These are phyloP conservation scores for Acridotheres tristis DNA, from an alignment of 2,797 vertebrate genomes.

Conservation along the genomic window DNA sequence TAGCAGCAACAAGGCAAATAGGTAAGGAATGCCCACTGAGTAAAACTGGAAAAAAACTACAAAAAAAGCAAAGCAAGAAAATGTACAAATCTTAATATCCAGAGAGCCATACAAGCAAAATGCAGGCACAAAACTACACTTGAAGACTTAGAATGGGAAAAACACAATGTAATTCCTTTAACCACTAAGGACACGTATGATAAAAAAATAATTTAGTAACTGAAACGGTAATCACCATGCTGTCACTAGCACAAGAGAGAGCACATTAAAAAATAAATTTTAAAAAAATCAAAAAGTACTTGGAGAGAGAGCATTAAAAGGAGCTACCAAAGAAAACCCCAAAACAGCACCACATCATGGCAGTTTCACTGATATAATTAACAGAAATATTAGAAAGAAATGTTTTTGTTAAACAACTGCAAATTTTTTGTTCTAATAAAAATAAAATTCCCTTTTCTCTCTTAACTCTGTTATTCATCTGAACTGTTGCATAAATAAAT, in stretches of 20 bases:
- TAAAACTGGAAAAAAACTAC: not conserved
- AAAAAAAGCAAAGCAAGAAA: not conserved
- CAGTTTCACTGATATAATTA: not conserved
- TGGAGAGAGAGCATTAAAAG: not conserved
- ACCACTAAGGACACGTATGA: accelerated
- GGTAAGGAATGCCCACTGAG: not conserved
- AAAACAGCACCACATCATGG: not conserved
- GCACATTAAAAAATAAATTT: not conserved
- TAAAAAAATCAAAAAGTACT: not conserved
- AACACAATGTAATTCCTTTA: not conserved
- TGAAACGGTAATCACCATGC: not conserved
- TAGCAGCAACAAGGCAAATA: not conserved
- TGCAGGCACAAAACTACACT: not conserved
- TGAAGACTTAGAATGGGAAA: not conserved
- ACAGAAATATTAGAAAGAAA: not conserved
- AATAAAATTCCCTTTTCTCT: not conserved
- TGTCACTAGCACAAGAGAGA: not conserved
- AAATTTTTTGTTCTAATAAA: not conserved
- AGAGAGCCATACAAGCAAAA: not conserved
- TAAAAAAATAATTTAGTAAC: not conserved
- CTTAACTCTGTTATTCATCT: not conserved
- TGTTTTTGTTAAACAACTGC: not conserved
- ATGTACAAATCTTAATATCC: not conserved
- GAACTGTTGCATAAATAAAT: not conserved
- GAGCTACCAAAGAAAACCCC: not conserved